Conservation (phyloP, 2,113 vertebrate genomes). For the Ophiodon elongatus region DNA sequence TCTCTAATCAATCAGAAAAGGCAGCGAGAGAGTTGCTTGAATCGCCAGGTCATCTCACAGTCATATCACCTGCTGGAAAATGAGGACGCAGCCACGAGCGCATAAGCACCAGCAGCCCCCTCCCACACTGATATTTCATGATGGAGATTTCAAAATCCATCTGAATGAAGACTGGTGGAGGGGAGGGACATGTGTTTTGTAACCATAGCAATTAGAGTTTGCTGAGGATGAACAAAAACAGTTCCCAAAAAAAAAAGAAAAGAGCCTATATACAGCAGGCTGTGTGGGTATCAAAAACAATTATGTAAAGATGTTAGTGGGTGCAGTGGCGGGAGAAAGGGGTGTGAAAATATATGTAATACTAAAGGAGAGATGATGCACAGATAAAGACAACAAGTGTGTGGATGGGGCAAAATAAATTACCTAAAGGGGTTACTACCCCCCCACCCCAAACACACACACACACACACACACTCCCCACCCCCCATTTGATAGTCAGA, state of each 20-base stretch:
- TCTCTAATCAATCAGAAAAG: not conserved
- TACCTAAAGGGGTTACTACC: too few species aligned
- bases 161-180: constrained; percentile 76
- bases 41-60: constrained; percentile 29
- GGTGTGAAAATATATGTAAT: constrained; percentile 55
- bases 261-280: constrained; percentile 48
- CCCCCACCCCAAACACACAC: not conserved
- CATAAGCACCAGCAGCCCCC: constrained; percentile 56
- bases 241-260: not conserved
- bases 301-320: constrained; percentile 74
- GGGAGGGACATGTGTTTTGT: constrained; percentile 77
- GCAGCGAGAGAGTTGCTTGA: constrained; percentile 10
- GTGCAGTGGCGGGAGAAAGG: constrained; percentile 45
- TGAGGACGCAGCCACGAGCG: constrained; percentile 41
- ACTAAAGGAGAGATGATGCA: constrained; percentile 33
- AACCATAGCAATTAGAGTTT: constrained; percentile 83
- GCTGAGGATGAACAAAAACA: constrained; percentile 64
- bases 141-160: constrained; percentile 68
- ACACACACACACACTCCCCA: too few species aligned
- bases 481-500: constrained; percentile 1
- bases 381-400: constrained; percentile 42
- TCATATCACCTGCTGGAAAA: constrained; percentile 62
- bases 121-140: constrained; percentile 60
- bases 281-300: constrained; percentile 71
- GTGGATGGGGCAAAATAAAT: not conserved